Evolutionary conservation across 1,140 invertebrate species (phyloP).

Genomic region (Lepidostoma basale): DNA sequence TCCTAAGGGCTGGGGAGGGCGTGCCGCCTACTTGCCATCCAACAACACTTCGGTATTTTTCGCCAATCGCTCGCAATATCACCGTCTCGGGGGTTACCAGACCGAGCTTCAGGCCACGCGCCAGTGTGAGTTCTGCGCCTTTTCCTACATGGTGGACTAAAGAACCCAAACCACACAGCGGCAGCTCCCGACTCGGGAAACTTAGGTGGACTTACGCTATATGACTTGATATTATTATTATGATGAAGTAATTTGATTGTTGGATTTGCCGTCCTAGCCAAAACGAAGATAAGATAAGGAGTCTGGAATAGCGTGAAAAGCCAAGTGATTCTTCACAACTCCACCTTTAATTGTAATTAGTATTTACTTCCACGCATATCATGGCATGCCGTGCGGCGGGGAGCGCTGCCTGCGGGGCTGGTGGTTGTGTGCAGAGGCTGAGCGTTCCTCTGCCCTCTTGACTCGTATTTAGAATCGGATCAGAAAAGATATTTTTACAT

Average conservation of each 20-base stretch:
- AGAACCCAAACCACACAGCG: conserved; percentile 45
- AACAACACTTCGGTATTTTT: conserved; percentile 60
- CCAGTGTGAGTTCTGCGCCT: conserved; percentile 55
- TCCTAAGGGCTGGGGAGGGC: conserved; percentile 55
- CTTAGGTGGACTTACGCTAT: conserved; percentile 23
- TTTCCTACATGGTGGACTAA: conserved; percentile 54
- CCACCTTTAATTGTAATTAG: conserved; percentile 35
- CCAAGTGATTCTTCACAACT: conserved; percentile 16
- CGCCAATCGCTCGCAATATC: conserved; percentile 60
- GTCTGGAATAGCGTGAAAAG: neutral
- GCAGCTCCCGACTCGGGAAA: conserved; percentile 29
- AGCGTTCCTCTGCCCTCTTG: neutral
- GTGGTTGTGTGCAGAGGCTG: conserved; percentile 29
- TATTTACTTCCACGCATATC: conserved; percentile 44
- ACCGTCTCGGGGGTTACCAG: conserved; percentile 55
- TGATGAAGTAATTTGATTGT: conserved; percentile 31
- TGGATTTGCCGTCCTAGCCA: conserved; percentile 45
- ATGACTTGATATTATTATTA: conserved; percentile 39
- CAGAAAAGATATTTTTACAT: conserved; percentile 41
- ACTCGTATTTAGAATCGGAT: conserved; percentile 25
- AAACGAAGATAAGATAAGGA: conserved; percentile 22
- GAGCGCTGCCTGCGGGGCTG: conserved; percentile 3
- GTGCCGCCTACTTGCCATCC: conserved; percentile 55
- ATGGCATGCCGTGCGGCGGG: conserved; percentile 22
- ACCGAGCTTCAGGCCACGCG: conserved; percentile 50